These are phyloP conservation scores for Heliconius hortense DNA, from an alignment of 2,888 invertebrate species.

Conservation along the genomic window DNA sequence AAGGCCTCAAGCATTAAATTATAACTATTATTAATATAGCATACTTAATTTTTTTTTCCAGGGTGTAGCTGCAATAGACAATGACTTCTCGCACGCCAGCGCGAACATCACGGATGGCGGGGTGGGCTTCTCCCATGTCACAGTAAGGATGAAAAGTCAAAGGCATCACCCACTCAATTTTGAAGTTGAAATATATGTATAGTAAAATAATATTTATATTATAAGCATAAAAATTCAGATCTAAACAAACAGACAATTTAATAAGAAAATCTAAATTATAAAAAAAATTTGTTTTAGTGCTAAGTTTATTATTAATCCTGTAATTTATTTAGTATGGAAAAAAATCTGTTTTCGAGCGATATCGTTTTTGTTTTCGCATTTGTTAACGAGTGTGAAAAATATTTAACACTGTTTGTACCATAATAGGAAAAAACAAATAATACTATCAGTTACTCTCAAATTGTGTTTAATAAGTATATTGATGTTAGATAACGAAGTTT, in stretches of 20 bases:
- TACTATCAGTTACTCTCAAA: constrained; percentile 9
- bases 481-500: constrained; percentile 22
- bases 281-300: not conserved
- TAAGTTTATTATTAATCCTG: not conserved
- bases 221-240: not conserved
- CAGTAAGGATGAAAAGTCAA: constrained; percentile 76
- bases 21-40: not conserved
- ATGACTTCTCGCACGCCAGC: constrained; percentile 75
- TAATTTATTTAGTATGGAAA: not conserved
- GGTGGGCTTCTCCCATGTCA: constrained; percentile 66
- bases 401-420: not conserved
- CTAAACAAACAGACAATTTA: not conserved
- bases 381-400: constrained; percentile 1
- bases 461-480: constrained; percentile 11
- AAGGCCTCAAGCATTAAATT: too few species aligned
- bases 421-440: not conserved
- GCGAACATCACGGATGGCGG: constrained; percentile 75
- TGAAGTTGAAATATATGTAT: constrained; percentile 75
- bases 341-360: not conserved
- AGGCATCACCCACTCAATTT: constrained; percentile 75
- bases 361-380: constrained; percentile 8
- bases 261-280: not conserved
- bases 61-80: constrained; percentile 74
- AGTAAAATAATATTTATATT: constrained; percentile 32
- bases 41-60: constrained; percentile 49